Evolutionary conservation across 2,797 vertebrate genomes (phyloP).

Genomic region (Myotis vivesi): DNA sequence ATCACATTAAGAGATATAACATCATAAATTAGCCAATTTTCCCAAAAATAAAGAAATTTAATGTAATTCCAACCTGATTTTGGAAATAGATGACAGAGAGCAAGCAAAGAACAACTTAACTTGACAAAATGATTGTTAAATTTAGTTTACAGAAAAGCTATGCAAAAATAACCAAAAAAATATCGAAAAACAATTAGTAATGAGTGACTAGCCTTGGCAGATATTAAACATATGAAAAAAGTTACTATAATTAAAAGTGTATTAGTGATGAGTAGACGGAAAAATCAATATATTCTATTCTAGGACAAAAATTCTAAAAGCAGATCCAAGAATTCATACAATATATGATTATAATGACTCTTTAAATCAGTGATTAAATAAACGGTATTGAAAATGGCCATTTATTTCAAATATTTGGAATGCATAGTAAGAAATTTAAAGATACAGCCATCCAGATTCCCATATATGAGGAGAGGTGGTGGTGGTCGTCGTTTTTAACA

Average conservation of each 20-base stretch:
- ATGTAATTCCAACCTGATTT: background rate
- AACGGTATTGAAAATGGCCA: background rate
- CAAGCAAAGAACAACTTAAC: constrained; percentile 21
- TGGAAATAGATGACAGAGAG: background rate
- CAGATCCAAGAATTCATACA: constrained; percentile 32
- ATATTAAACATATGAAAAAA: constrained; percentile 48
- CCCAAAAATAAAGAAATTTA: background rate
- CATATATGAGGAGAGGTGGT: background rate
- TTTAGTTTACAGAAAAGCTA: background rate
- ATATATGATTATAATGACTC: background rate
- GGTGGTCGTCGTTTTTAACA: background rate
- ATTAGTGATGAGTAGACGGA: constrained; percentile 34
- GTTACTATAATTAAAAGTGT: constrained; percentile 38
- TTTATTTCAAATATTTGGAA: background rate
- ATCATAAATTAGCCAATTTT: background rate
- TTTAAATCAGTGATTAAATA: constrained; percentile 47
- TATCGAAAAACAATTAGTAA: constrained; percentile 32
- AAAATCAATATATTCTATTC: constrained; percentile 49
- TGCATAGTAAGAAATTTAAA: background rate
- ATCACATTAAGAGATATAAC: background rate
- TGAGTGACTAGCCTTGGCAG: constrained; percentile 13
- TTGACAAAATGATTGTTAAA: background rate
- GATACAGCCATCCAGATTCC: background rate
- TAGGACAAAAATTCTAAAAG: constrained; percentile 54
- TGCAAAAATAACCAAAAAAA: constrained; percentile 20